phyloP scores from a whole-genome alignment of 2,797 vertebrate genomes.

The Trematomus bernacchii region DNA sequence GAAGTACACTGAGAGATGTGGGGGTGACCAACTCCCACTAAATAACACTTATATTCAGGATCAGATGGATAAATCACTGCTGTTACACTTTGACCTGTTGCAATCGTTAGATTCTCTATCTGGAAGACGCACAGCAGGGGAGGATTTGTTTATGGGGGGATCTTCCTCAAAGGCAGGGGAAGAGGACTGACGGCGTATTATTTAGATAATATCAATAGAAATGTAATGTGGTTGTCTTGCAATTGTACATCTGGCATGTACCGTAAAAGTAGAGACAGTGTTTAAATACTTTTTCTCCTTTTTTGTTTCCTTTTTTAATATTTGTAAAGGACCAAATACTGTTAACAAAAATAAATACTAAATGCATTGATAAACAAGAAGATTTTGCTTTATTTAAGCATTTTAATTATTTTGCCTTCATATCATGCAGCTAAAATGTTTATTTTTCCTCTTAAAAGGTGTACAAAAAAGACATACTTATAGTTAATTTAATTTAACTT shows the following conservation, averaged over 20 bases:
- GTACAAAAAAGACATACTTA: neutral
- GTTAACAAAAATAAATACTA: no score
- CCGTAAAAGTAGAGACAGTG: neutral
- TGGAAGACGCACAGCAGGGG: neutral
- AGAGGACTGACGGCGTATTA: neutral
- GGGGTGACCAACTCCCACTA: neutral
- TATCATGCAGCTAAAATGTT: conserved; percentile 14
- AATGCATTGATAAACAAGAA: no score
- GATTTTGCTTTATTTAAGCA: neutral
- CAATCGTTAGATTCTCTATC: conserved; percentile 2
- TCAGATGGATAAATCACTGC: neutral
- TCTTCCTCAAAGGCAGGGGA: neutral
- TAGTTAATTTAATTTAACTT: neutral
- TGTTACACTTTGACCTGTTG: conserved; percentile 26
- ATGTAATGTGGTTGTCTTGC: conserved; percentile 1
- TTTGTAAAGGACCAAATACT: neutral
- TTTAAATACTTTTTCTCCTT: neutral
- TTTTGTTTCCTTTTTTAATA: neutral
- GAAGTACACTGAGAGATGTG: conserved; percentile 20
- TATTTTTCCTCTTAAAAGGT: neutral
- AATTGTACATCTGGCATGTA: conserved; percentile 52
- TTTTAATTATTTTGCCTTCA: neutral
- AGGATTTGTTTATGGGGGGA: conserved; percentile 6
- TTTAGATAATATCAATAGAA: neutral
- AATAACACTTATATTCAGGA: neutral